Base-by-base conservation (phyloP, 2,113 vertebrate genomes). In the Condylura cristata region DNA sequence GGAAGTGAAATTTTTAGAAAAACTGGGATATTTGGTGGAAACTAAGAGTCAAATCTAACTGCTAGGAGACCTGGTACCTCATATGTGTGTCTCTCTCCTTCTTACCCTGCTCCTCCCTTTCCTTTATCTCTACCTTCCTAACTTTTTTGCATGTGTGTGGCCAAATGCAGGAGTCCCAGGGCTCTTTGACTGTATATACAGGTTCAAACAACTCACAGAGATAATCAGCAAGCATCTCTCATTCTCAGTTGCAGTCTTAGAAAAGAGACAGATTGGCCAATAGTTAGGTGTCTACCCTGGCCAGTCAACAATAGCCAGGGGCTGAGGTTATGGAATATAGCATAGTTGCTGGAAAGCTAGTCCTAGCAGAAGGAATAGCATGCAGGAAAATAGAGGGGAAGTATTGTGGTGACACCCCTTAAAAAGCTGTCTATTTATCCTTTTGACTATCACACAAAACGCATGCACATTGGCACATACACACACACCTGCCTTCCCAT, bases 1-100 rank as follows among this genome's bases (percentile, higher is more conserved):
- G 72, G 12, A 82, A 39, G 44, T 60, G 24, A 82, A 86, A 78
- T 93, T 78, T n/a, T 82, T 72, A 86, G 53, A 94, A 86, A 13
- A 65, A n/a, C n/a, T 53, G 22, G 16, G 30, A 41, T 81, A 60
- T 80, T 85, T 84, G 30, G 39, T 82, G 63, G 30, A 72, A 93
- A 3, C 60, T 76, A 86, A 90, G 39, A 90, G 83, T 56, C 34
- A 74, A 34, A 79, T 58, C 6, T 37, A 84, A 32, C 28, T 41
- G 3, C 78, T 56, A 18, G 58, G 44, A 86, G 58, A 65, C 11
- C 34, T 81, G 46, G 51, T 78, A 86, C 20, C 11, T 22, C 34
- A 5, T 34, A 4, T 44, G 10, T 18, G 5, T 26, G 11, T 44
- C 60, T 65, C 17, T 72, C 11, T 41, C 46, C 70, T 48, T 39